Evolutionary conservation across 2,113 vertebrate species (phyloP), one percentile per base, ranked within the genome.

Genomic region (Pardalotus punctatus): DNA sequence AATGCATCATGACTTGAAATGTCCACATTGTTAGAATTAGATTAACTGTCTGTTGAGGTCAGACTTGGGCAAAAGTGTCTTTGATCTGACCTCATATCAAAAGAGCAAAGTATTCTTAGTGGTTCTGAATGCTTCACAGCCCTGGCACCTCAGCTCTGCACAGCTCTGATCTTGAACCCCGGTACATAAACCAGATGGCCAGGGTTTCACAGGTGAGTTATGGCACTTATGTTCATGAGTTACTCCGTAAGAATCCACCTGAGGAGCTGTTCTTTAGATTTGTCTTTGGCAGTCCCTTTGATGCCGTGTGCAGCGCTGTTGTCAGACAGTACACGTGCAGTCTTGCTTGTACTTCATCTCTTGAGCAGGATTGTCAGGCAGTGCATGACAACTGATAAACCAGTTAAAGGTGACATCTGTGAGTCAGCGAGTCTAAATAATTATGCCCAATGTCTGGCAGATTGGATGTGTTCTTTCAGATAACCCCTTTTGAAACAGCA

Each of bases 381-480:
- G 19, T n/a, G 65, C 87, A 56, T 87, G 90, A 64, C 77, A 82
- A 88, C 62, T 58, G 90, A 90, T 92, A 95, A 66, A 88, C 45
- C 66, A 85, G 76, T 77, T 90, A 90, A 90, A 96, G 82, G 92
- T 95, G 91, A 76, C 60, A 83, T 91, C 88, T 92, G 76, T 81
- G 86, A 96, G 78, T 89, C 62, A 81, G 25, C 45, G 48, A 79
- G 33, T 57, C 93, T 54, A 65, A 80, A 73, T 69, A 90, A 93
- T 62, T 86, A 50, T 74, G 71, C 43, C 64, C 35, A 47, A 27
- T 61, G 66, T 73, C 66, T 56, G 79, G 57, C 81, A 80, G 1
- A 9, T 56, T 56, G 61, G 76, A 50, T 80, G 28, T 48, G 2
- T 42, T n/a, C 81, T 78, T 84, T 1, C 8, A 51, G 76, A 74